phyloP scores from a whole-genome alignment of 2,113 vertebrate species.

The Vulpes vulpes region DNA sequence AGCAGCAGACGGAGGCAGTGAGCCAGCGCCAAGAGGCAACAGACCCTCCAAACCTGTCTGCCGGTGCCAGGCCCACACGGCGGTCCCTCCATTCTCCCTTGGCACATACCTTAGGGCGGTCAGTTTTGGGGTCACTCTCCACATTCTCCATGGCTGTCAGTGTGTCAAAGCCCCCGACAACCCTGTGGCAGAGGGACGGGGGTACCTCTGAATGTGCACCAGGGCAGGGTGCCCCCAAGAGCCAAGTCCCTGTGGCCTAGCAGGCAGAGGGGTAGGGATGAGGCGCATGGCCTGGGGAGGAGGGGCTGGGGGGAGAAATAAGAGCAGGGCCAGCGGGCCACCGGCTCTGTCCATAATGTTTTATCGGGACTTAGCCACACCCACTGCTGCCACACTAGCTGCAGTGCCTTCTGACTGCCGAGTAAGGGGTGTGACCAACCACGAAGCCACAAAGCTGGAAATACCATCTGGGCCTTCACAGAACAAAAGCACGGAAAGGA shows the following conservation, averaged over 20 bases:
- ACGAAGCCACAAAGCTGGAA: not conserved
- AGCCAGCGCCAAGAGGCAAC: rapidly evolving
- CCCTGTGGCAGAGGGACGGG: constrained; percentile 84
- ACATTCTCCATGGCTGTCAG: constrained; percentile 98
- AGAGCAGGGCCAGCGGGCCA: not conserved
- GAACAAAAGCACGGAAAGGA: not conserved
- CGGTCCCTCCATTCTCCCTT: rapidly evolving
- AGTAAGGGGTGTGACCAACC: not conserved
- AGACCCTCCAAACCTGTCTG: rapidly evolving
- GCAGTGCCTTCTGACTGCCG: not conserved
- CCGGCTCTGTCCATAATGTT: no score
- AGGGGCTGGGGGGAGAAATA: not conserved
- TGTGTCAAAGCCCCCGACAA: constrained; percentile 97
- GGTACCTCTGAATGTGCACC: not conserved
- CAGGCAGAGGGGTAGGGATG: not conserved
- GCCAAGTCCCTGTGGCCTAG: not conserved
- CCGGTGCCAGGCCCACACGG: rapidly evolving
- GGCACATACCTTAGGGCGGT: constrained; percentile 94
- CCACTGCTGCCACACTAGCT: not conserved
- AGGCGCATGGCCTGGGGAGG: not conserved
- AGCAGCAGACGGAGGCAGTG: not conserved
- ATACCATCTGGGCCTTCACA: not conserved
- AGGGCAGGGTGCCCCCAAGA: no score
- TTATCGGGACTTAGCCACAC: not conserved
- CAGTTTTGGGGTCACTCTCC: constrained; percentile 96